Percentiles rank a stretch among this genome's conserved stretches.
Evolutionary conservation across 2,888 invertebrate genomes (phyloP).

Genomic region (Gastracanthus pulcherrimus): DNA sequence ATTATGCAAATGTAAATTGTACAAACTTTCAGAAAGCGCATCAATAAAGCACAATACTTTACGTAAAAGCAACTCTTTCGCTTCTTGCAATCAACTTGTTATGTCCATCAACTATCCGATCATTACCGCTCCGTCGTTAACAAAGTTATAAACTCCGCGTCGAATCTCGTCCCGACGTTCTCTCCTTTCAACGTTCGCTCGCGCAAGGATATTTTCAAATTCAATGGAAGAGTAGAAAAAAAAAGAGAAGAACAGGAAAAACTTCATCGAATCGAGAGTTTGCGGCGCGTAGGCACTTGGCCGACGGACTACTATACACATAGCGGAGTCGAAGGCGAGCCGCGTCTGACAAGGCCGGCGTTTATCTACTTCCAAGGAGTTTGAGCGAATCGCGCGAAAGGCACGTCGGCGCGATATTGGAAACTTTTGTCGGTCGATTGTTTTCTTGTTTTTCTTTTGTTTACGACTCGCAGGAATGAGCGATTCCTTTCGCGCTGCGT

Average conservation of each 20-base stretch:
- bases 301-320: conserved; percentile 42
- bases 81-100: neutral
- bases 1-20: neutral
- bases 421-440: neutral
- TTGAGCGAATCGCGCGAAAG: neutral
- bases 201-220: neutral
- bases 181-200: neutral
- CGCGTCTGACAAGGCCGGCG: conserved; percentile 60
- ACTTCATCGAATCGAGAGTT: neutral
- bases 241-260: too few relatives aligned
- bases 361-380: conserved; percentile 63
- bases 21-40: neutral
- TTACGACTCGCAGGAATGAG: too few relatives aligned
- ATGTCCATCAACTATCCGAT: neutral
- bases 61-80: neutral
- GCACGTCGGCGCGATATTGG: neutral
- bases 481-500: neutral
- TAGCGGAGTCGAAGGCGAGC: neutral
- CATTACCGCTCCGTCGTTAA: neutral
- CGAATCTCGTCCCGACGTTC: neutral
- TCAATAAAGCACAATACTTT: neutral
- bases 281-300: neutral
- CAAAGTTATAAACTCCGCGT: neutral
- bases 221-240: neutral
- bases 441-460: neutral